Conservation (phyloP, 2,113 vertebrate genomes). For the Anthoscopus minutus region DNA sequence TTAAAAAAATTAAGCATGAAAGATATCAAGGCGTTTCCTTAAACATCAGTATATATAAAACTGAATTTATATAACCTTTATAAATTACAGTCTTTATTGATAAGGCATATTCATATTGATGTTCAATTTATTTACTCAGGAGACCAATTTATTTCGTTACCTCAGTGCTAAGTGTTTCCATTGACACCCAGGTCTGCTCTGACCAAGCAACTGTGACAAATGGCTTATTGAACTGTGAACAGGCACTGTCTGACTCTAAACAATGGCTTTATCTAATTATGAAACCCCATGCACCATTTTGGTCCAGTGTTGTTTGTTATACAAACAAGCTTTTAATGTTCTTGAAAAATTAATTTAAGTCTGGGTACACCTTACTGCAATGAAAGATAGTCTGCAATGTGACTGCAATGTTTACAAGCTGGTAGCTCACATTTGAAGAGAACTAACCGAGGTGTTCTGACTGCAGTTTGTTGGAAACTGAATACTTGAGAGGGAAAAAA, state of each 20-base stretch:
- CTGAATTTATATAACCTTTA: conserved; percentile 66
- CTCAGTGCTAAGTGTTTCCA: conserved; percentile 75
- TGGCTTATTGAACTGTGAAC: conserved; percentile 84
- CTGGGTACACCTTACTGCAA: neutral
- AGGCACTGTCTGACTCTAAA: conserved; percentile 73
- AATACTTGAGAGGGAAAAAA: neutral
- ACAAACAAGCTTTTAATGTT: conserved; percentile 37
- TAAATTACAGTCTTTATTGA: conserved; percentile 73
- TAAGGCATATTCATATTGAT: conserved; percentile 69
- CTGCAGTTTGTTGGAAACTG: neutral
- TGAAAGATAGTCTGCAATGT: neutral
- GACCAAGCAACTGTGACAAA: conserved; percentile 83
- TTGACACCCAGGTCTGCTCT: conserved; percentile 78
- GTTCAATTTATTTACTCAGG: conserved; percentile 79
- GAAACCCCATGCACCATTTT: conserved; percentile 49
- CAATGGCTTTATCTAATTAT: conserved; percentile 81
- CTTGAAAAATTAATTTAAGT: conserved; percentile 22
- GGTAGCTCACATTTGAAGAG: neutral
- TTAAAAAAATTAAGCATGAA: neutral
- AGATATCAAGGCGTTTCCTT: conserved; percentile 43
- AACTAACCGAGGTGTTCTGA: neutral
- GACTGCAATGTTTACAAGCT: neutral
- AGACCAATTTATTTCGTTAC: conserved; percentile 83
- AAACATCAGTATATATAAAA: conserved; percentile 52
- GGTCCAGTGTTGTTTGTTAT: conserved; percentile 28